Evolutionary conservation across 2,888 invertebrate genomes (phyloP), one percentile per base, ranked within the genome.

Genomic region (Alcis repandata): DNA sequence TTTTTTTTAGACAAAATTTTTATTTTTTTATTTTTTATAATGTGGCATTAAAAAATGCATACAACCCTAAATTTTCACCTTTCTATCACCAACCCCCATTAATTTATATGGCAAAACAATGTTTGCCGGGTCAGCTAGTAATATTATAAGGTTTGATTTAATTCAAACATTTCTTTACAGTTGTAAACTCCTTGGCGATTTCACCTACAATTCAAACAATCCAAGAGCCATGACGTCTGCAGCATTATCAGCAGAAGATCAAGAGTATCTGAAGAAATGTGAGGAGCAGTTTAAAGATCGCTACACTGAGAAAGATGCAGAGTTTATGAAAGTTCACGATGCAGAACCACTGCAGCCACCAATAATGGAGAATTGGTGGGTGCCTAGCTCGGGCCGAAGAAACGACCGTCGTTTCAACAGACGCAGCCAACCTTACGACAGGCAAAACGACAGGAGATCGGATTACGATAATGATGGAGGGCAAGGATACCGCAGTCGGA

Each of bases 211-310:
- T 46, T 10, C 49, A 54, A 22, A 40, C 49, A 15, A 45, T 77
- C 62, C 69, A 74, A 77, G 60, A 49, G 89, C 88, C 89, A 70
- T 87, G 51, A 59, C 78, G 33, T 53, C 58, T 46, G 46, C 59
- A 52, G 83, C 72, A 59, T 79, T 95, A 36, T 94, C 95, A 11
- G 89, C 90, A 19, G 94, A 94, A 73, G 95, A 96, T 70, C 82
- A 92, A 57, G 93, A 94, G 49, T 95, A 96, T 74, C 77, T 96
- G 57, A 92, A 91, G 6, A 91, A 94, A 79, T 95, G 95, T 78
- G 95, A 96, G 76, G 93, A 94, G 65, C 94, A 95, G 78, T 94
- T 96, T 53, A 92, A 94, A 72, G 85, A 94, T 65, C 94, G 96
- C 69, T 95, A 90, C 74, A 95, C 96, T 40, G 94, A 94, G 36